phyloP scores from a whole-genome alignment of 2,113 vertebrate species.

The Gymnobelideus leadbeateri region DNA sequence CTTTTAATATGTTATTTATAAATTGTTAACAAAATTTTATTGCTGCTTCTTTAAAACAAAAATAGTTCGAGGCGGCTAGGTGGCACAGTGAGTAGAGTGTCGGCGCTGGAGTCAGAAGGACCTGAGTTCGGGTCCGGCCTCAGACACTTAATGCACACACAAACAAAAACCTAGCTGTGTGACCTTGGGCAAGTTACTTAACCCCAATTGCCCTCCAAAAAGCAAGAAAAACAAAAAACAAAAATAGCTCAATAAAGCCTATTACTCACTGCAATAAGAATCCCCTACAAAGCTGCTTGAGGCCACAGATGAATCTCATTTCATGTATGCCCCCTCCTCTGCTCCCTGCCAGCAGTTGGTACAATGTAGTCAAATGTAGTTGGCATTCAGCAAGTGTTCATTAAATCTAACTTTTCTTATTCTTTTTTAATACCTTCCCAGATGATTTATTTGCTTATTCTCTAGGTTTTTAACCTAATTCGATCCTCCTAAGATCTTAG shows the following conservation, averaged over 20 bases:
- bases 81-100: too few relatives aligned
- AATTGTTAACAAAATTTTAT: neutral
- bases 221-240: too few relatives aligned
- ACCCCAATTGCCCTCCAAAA: too few relatives aligned
- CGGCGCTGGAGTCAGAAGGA: too few relatives aligned
- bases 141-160: too few relatives aligned
- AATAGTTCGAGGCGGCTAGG: too few relatives aligned
- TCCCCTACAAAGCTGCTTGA: too few relatives aligned
- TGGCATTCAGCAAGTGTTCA: constrained; percentile 7
- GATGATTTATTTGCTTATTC: neutral
- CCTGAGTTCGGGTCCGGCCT: too few relatives aligned
- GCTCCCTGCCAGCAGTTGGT: neutral
- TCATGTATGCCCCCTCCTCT: neutral
- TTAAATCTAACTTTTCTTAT: neutral
- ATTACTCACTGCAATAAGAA: neutral
- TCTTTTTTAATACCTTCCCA: neutral
- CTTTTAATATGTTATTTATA: neutral
- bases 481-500: neutral
- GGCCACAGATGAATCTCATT: neutral
- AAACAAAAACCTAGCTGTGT: too few relatives aligned
- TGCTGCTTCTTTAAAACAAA: constrained; percentile 4
- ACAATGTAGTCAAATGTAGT: neutral
- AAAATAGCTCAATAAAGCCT: neutral
- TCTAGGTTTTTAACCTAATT: neutral
- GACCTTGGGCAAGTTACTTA: too few relatives aligned